Evolutionary conservation across 2,888 invertebrate species (phyloP).

Genomic region (Aromia moschata): DNA sequence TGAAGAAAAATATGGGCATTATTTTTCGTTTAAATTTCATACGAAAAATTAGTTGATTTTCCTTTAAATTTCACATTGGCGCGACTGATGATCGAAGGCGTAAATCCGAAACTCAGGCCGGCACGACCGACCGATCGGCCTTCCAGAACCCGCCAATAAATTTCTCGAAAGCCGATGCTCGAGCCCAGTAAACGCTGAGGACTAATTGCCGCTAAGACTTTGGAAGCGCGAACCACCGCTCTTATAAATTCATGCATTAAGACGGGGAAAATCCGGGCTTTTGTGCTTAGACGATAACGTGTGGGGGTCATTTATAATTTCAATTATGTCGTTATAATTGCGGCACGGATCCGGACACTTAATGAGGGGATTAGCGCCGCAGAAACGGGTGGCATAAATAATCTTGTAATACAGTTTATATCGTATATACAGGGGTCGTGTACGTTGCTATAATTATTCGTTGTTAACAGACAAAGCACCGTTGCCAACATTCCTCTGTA

Average conservation of each 20-base stretch:
- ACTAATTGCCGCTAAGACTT: slow-evolving; percentile 11
- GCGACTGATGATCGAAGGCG: background rate
- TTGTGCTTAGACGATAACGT: slow-evolving; percentile 24
- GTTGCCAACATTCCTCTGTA: too few species aligned
- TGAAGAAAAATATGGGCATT: too few species aligned
- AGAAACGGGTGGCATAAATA: slow-evolving; percentile 26
- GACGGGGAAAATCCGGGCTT: slow-evolving; percentile 23
- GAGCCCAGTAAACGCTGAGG: slow-evolving; percentile 13
- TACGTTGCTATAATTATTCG: slow-evolving; percentile 22
- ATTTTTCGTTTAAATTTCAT: too few species aligned
- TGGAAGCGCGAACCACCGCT: slow-evolving; percentile 5
- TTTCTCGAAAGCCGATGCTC: slow-evolving; percentile 10
- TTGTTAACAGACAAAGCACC: slow-evolving; percentile 28
- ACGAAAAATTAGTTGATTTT: too few species aligned
- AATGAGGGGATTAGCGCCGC: slow-evolving; percentile 28
- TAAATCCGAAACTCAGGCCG: background rate
- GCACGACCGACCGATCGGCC: background rate
- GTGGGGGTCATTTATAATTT: slow-evolving; percentile 48
- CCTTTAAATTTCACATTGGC: too few species aligned
- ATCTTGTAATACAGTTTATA: slow-evolving; percentile 30
- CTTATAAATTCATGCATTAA: slow-evolving; percentile 26
- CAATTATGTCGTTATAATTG: slow-evolving; percentile 53
- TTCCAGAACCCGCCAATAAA: background rate
- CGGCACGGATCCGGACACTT: slow-evolving; percentile 45
- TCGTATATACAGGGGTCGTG: too few species aligned